phyloP scores from a whole-genome alignment of 1,140 invertebrate genomes.

The Proales similis region DNA sequence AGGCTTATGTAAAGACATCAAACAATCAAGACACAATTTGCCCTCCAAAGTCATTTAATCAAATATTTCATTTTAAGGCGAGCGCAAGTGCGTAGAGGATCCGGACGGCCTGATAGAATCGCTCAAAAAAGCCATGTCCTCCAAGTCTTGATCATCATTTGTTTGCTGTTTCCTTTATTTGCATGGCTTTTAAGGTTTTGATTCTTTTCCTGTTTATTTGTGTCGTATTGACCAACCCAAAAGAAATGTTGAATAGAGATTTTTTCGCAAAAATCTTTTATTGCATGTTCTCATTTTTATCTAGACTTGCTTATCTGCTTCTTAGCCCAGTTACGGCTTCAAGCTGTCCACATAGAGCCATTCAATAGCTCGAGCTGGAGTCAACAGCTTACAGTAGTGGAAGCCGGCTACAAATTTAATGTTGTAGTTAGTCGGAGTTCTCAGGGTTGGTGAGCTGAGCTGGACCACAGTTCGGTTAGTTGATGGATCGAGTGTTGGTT shows the following conservation, averaged over 20 bases:
- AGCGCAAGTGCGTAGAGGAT: conserved; percentile 28
- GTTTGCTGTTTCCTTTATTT: no score
- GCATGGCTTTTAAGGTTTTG: no score
- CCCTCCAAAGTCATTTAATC: background rate
- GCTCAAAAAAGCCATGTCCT: conserved; percentile 3
- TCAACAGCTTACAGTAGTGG: conserved; percentile 36
- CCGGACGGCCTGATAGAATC: conserved; percentile 14
- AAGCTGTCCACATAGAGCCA: conserved; percentile 35
- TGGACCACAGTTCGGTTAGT: background rate
- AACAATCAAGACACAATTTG: background rate
- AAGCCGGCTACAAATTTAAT: conserved; percentile 22
- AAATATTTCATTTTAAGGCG: conserved; percentile 18
- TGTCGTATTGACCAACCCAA: no score
- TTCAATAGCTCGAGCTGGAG: conserved; percentile 34
- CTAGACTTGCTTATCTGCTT: no score
- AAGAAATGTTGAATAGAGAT: no score
- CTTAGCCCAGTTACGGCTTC: conserved; percentile 6
- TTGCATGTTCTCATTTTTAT: no score
- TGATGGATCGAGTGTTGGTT: background rate
- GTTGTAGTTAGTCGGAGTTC: background rate
- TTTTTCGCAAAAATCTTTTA: no score
- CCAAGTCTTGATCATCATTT: no score
- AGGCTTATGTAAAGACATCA: background rate
- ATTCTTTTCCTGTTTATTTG: no score
- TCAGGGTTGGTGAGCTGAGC: conserved; percentile 12